These are phyloP conservation scores for Oryzias celebensis DNA, from an alignment of 2,113 vertebrate genomes.

Conservation along the genomic window DNA sequence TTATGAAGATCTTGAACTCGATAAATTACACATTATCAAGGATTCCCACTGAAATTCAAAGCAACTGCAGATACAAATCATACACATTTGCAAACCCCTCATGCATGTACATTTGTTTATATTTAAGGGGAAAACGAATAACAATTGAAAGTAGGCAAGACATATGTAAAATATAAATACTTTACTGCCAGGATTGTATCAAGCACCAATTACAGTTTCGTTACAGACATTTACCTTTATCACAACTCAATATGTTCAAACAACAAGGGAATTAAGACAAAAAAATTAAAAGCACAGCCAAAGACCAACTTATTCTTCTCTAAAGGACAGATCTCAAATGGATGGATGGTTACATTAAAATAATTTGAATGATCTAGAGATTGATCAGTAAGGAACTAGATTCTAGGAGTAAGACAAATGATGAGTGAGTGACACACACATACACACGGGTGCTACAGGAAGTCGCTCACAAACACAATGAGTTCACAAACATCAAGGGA, in stretches of 20 bases:
- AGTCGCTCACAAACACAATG: slow-evolving; percentile 39
- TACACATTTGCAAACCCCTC: slow-evolving; percentile 7
- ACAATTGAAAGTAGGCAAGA: neutral
- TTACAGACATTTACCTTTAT: neutral
- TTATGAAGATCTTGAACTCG: slow-evolving; percentile 6
- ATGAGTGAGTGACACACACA: slow-evolving; percentile 13
- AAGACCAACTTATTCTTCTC: slow-evolving; percentile 22
- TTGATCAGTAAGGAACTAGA: slow-evolving; percentile 26
- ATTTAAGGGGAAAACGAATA: neutral
- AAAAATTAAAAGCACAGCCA: slow-evolving; percentile 26
- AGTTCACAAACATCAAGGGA: neutral
- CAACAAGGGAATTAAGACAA: slow-evolving; percentile 9
- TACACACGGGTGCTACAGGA: slow-evolving; percentile 2
- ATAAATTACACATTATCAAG: neutral
- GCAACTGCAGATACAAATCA: slow-evolving; percentile 20
- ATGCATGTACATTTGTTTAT: neutral
- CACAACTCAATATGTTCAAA: slow-evolving; percentile 14
- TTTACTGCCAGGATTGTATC: neutral
- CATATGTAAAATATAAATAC: neutral
- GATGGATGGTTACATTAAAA: slow-evolving; percentile 21
- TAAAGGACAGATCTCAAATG: slow-evolving; percentile 48
- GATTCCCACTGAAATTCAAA: slow-evolving; percentile 28
- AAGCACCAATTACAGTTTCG: neutral
- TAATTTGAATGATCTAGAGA: slow-evolving; percentile 37
- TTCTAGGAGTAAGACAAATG: slow-evolving; percentile 23